phyloP scores from a whole-genome alignment of 2,888 invertebrate genomes.

The Didymodactylos carnosus region DNA sequence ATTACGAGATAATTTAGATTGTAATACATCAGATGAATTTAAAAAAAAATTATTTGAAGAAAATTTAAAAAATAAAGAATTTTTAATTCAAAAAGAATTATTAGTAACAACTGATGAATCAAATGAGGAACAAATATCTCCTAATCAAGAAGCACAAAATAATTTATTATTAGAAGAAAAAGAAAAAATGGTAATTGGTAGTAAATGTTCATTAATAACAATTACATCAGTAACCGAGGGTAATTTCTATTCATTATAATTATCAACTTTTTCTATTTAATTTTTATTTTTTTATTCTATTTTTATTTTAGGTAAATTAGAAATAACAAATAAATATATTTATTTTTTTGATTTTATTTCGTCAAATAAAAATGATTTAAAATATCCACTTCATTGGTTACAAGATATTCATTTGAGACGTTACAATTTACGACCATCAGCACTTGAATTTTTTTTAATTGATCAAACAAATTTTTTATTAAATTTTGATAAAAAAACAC shows the following conservation, averaged over 20 bases:
- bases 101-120: neutral
- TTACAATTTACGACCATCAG: conserved; percentile 45
- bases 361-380: conserved; percentile 26
- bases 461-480: conserved; percentile 48
- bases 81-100: neutral
- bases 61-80: neutral
- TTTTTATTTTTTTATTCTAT: no score
- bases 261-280: no score
- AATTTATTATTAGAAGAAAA: neutral
- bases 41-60: neutral
- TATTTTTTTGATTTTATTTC: conserved; percentile 41
- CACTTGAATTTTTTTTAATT: conserved; percentile 46
- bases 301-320: conserved; percentile 44
- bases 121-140: neutral
- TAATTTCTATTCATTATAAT: no score
- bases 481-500: conserved; percentile 43
- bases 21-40: conserved; percentile 12
- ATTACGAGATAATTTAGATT: conserved; percentile 42
- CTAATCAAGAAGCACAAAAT: neutral
- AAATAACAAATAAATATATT: conserved; percentile 43
- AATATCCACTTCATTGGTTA: conserved; percentile 41
- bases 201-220: neutral
- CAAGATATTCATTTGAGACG: conserved; percentile 46
- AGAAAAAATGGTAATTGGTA: neutral
- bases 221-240: neutral